phyloP scores from a whole-genome alignment of 2,888 invertebrate species.

The Lumbricus terrestris region DNA sequence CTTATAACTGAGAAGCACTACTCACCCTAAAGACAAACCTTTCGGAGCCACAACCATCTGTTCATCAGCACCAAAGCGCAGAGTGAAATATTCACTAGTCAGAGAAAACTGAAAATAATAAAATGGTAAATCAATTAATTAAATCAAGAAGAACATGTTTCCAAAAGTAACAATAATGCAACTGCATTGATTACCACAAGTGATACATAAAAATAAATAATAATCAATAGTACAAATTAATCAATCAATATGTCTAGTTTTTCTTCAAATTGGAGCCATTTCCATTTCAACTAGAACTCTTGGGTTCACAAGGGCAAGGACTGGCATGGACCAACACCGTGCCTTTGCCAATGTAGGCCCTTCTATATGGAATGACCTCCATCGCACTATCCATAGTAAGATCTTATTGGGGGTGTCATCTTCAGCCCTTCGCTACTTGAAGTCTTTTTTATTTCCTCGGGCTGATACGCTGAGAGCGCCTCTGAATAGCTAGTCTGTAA shows the following conservation, averaged over 20 bases:
- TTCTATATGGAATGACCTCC: no score
- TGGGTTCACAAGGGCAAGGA: no score
- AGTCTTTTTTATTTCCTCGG: no score
- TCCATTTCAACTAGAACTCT: no score
- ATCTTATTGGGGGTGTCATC: no score
- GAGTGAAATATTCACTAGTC: background rate
- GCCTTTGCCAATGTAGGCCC: no score
- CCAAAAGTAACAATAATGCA: background rate
- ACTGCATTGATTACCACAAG: background rate
- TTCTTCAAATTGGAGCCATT: background rate
- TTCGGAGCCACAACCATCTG: background rate
- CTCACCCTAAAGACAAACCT: background rate
- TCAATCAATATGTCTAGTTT: background rate
- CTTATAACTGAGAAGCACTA: background rate
- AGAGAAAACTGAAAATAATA: conserved; percentile 4
- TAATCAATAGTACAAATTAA: background rate
- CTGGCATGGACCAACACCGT: no score
- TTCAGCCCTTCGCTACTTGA: no score
- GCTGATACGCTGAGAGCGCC: no score
- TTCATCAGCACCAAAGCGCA: conserved; percentile 8
- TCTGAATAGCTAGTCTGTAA: no score
- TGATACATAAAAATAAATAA: background rate
- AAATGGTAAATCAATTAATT: background rate
- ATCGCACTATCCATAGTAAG: no score
- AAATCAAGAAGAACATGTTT: background rate